Evolutionary conservation across 2,113 vertebrate species (phyloP).

Genomic region (Pluvialis apricaria): DNA sequence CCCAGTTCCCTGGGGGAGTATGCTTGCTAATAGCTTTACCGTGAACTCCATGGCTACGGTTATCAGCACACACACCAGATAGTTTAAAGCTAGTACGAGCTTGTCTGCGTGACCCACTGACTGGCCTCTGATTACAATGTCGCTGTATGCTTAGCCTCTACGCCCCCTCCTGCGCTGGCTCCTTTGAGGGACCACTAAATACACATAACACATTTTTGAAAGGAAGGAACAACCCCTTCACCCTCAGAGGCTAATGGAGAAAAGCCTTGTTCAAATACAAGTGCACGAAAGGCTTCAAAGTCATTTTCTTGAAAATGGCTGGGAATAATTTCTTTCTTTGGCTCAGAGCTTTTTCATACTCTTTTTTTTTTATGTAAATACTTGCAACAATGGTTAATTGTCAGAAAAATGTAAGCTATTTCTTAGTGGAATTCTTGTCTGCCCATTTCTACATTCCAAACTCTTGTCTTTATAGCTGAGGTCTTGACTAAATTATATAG

Average conservation of each 20-base stretch:
- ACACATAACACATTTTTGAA: background rate
- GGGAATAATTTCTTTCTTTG: background rate
- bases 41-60: rapidly evolving
- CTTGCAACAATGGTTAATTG: slow-evolving; percentile 39
- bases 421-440: slow-evolving; percentile 37
- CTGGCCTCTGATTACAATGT: background rate
- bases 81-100: background rate
- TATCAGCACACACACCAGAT: background rate
- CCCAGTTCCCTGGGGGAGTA: background rate
- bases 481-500: slow-evolving; percentile 36
- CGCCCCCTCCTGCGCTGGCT: background rate
- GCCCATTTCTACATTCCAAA: slow-evolving; percentile 38
- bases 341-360: background rate
- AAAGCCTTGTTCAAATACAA: slow-evolving; percentile 33
- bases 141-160: background rate
- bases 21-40: background rate
- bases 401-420: slow-evolving; percentile 47
- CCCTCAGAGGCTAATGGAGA: background rate
- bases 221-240: background rate
- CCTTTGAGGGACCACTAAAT: background rate
- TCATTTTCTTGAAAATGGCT: background rate
- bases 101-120: background rate
- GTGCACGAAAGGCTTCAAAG: background rate
- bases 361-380: background rate
- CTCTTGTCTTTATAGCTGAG: slow-evolving; percentile 15